phyloP scores from a whole-genome alignment of 2,113 vertebrate genomes.

The Phasianus colchicus region DNA sequence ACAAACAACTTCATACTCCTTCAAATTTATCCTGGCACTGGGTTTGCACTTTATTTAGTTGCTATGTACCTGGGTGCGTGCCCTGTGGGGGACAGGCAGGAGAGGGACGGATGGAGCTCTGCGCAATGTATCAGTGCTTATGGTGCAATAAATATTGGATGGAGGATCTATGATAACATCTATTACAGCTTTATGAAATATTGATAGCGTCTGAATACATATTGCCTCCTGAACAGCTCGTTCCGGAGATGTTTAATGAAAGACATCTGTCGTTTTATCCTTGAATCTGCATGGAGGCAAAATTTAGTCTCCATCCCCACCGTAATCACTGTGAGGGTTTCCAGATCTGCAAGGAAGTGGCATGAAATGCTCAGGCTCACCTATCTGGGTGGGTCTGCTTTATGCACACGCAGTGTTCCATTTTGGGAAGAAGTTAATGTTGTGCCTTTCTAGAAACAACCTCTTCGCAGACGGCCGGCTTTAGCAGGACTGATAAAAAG shows the following conservation, averaged over 20 bases:
- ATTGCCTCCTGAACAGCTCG: slow-evolving; percentile 71
- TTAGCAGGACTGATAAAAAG: background rate
- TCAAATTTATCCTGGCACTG: slow-evolving; percentile 25
- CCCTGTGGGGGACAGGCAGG: background rate
- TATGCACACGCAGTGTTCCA: background rate
- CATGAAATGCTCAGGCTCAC: background rate
- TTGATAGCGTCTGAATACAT: slow-evolving; percentile 72
- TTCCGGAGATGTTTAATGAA: slow-evolving; percentile 74
- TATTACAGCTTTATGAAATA: slow-evolving; percentile 74
- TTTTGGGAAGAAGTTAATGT: slow-evolving; percentile 25
- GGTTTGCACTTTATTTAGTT: background rate
- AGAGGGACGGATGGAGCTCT: background rate
- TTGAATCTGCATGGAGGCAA: slow-evolving; percentile 38
- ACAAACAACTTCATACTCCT: slow-evolving; percentile 58
- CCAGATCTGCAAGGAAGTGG: background rate
- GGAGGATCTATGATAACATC: slow-evolving; percentile 74
- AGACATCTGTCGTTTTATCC: slow-evolving; percentile 72
- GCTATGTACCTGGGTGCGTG: background rate
- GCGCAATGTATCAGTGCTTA: slow-evolving; percentile 39
- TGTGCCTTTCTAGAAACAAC: background rate
- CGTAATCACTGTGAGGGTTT: background rate
- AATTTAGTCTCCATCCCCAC: background rate
- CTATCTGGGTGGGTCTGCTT: background rate
- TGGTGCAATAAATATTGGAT: slow-evolving; percentile 68
- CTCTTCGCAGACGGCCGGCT: slow-evolving; percentile 8